Evolutionary conservation across 2,113 vertebrate species (phyloP).

Genomic region (Sylvilagus bachmani): DNA sequence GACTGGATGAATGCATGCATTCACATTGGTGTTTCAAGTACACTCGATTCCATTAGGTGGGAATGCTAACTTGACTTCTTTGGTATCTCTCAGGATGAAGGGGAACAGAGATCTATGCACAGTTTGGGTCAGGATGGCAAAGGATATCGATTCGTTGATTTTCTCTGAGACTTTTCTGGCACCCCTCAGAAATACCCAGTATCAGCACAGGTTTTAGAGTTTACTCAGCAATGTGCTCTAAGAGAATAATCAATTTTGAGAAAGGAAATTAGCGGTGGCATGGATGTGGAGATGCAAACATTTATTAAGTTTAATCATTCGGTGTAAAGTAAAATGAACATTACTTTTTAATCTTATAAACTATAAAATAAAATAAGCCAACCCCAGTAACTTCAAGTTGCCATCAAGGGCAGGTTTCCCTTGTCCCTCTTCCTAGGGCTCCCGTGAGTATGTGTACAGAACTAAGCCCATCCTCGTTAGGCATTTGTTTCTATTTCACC

Average conservation of each 20-base stretch:
- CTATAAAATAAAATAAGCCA: conserved; percentile 28
- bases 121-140: neutral
- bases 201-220: conserved; percentile 4
- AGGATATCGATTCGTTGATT: neutral
- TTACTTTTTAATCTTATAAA: conserved; percentile 28
- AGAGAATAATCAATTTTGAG: conserved; percentile 46
- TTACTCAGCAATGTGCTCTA: neutral
- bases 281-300: neutral
- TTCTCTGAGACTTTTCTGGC: conserved; percentile 1
- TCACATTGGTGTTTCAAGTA: neutral
- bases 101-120: too few relatives aligned
- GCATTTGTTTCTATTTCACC: neutral
- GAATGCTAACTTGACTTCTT: neutral
- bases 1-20: neutral
- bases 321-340: neutral
- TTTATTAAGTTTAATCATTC: conserved; percentile 50
- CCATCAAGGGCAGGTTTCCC: neutral
- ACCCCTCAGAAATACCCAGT: neutral
- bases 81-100: neutral
- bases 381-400: conserved; percentile 8
- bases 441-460: neutral
- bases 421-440: neutral
- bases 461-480: neutral
- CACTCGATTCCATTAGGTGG: neutral
- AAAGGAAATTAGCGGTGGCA: neutral